These are phyloP conservation scores for Daboia siamensis DNA, from an alignment of 2,113 vertebrate species.

Conservation along the genomic window DNA sequence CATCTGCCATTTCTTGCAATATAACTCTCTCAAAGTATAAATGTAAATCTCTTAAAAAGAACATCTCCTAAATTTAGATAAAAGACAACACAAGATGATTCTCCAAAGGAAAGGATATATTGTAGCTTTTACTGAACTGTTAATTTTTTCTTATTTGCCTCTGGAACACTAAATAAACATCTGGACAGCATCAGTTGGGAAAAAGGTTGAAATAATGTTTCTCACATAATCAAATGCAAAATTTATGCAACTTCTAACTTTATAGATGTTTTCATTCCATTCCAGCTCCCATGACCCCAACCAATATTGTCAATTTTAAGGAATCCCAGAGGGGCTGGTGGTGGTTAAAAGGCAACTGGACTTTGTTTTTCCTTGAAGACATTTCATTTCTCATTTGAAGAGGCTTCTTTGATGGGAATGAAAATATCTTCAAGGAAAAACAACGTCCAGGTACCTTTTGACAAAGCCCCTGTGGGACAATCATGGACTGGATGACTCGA, in stretches of 20 bases:
- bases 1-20: not conserved
- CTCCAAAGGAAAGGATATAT: not conserved
- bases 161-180: not conserved
- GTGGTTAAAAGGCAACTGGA: not conserved
- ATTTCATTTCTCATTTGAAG: not conserved
- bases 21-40: not conserved
- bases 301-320: not conserved
- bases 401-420: not conserved
- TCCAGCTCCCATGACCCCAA: not conserved
- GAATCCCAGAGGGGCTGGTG: not conserved
- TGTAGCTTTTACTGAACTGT: not conserved
- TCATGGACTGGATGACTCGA: not conserved
- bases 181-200: not conserved
- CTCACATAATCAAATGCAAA: not conserved
- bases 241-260: not conserved
- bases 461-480: not conserved
- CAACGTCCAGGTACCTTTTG: not conserved
- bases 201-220: not conserved
- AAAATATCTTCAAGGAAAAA: not conserved
- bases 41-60: not conserved
- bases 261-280: not conserved
- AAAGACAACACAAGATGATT: not conserved
- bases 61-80: conserved; percentile 11
- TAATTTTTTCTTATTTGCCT: not conserved
- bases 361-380: not conserved